A percentile compares a stretch with the other conserved stretches of the same genome.
phyloP scores from a whole-genome alignment of 2,888 invertebrate species.

The Tetragonisca angustula region DNA sequence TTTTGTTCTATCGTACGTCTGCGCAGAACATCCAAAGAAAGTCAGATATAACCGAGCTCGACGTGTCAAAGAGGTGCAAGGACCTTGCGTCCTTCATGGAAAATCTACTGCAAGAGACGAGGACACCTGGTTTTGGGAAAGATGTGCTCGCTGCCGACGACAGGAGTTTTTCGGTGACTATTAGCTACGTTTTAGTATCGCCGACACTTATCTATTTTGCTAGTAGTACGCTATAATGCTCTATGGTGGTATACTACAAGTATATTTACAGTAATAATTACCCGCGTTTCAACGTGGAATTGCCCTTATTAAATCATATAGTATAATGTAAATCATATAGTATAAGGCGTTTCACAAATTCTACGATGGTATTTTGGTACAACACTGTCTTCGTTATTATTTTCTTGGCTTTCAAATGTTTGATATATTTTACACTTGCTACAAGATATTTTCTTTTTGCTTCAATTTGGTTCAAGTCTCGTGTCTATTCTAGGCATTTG shows the following conservation, averaged over 20 bases:
- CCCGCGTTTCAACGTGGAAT: slow-evolving; percentile 35
- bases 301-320: slow-evolving; percentile 7
- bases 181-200: slow-evolving; percentile 80
- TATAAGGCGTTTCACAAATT: neutral
- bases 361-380: slow-evolving; percentile 23
- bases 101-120: slow-evolving; percentile 88
- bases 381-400: slow-evolving; percentile 23
- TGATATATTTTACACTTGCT: neutral
- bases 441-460: neutral
- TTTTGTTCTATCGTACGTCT: slow-evolving; percentile 68
- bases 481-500: neutral
- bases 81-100: slow-evolving; percentile 91
- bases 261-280: slow-evolving; percentile 40
- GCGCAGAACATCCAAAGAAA: slow-evolving; percentile 74
- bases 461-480: neutral
- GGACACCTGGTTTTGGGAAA: slow-evolving; percentile 86
- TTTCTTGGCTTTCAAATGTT: neutral
- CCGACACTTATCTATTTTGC: slow-evolving; percentile 60
- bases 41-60: slow-evolving; percentile 85
- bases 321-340: neutral
- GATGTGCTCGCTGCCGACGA: slow-evolving; percentile 87
- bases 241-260: slow-evolving; percentile 59
- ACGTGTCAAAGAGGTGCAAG: slow-evolving; percentile 89
- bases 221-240: slow-evolving; percentile 58
- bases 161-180: slow-evolving; percentile 87